phyloP scores from a whole-genome alignment of 2,797 vertebrate genomes.

The Acrocephalus scirpaceus region DNA sequence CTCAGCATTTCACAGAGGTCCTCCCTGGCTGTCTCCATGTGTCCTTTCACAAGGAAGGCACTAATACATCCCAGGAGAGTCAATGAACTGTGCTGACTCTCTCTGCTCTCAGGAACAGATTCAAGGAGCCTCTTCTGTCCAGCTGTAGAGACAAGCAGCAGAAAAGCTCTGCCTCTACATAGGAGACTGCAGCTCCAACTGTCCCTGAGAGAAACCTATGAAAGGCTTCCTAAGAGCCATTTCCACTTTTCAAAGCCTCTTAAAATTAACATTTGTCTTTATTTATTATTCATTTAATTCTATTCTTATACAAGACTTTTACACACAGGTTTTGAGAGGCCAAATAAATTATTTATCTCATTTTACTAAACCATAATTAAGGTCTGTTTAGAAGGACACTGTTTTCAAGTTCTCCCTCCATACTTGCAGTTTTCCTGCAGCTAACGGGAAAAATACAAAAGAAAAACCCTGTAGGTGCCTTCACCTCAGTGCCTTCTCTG shows the following conservation, averaged over 20 bases:
- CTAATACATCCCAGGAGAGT: not conserved
- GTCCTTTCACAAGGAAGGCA: not conserved
- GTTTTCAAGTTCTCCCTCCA: not conserved
- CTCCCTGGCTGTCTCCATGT: not conserved
- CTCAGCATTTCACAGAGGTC: not conserved
- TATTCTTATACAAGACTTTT: not conserved
- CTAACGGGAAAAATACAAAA: not conserved
- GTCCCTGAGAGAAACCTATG: not conserved
- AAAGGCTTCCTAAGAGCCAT: not conserved
- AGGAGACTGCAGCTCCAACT: not conserved
- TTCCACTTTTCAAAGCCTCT: not conserved
- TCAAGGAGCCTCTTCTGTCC: not conserved
- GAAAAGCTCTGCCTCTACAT: not conserved
- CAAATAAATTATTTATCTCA: not conserved
- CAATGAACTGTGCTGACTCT: not conserved
- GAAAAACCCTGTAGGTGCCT: not conserved
- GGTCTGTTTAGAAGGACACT: not conserved
- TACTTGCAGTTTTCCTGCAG: not conserved
- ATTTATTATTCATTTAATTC: not conserved
- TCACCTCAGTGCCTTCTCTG: not conserved
- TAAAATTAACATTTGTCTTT: not conserved
- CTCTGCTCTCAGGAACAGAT: not conserved
- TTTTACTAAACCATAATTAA: not conserved
- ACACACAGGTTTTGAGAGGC: not conserved
- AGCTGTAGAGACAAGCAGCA: not conserved